Percentiles rank a stretch among this genome's conserved stretches.
Conservation (phyloP, 2,113 vertebrate species). For the Myotis lucifugus region DNA sequence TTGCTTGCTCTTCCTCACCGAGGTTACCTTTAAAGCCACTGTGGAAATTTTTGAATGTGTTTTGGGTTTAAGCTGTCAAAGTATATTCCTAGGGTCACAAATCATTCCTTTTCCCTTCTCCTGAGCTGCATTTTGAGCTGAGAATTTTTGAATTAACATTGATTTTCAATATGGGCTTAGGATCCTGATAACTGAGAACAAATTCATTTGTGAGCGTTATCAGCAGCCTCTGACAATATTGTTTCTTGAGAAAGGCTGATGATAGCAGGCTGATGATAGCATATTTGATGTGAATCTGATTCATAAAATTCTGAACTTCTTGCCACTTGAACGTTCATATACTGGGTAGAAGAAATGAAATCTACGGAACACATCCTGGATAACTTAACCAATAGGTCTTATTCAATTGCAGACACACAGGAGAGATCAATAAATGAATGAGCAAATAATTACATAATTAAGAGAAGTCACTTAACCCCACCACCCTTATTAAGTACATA, state of each 20-base stretch:
- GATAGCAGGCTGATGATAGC: not conserved
- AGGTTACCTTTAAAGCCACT: conserved; percentile 64
- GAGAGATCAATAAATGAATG: conserved; percentile 62
- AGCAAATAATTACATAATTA: conserved; percentile 66
- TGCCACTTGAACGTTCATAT: conserved; percentile 1
- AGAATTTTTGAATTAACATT: conserved; percentile 70
- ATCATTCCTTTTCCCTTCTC: conserved; percentile 61
- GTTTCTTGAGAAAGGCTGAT: conserved; percentile 56
- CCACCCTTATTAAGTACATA: not conserved
- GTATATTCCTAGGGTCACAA: conserved; percentile 65
- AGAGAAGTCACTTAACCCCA: conserved; percentile 50
- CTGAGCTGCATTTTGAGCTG: conserved; percentile 48
- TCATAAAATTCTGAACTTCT: conserved; percentile 55
- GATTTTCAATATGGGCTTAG: conserved; percentile 64
- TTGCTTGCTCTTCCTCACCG: conserved; percentile 25
- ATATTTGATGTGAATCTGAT: conserved; percentile 59
- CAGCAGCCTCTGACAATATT: conserved; percentile 45
- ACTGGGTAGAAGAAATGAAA: conserved; percentile 31
- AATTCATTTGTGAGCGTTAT: conserved; percentile 60
- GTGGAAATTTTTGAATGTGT: conserved; percentile 66
- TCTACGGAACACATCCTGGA: conserved; percentile 12
- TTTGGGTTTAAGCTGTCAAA: conserved; percentile 71
- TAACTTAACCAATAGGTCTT: conserved; percentile 27
- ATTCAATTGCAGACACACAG: conserved; percentile 22
- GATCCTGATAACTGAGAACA: conserved; percentile 59